Base-by-base conservation (phyloP, 1,140 invertebrate genomes). In the Pogonognathellus flavescens region DNA sequence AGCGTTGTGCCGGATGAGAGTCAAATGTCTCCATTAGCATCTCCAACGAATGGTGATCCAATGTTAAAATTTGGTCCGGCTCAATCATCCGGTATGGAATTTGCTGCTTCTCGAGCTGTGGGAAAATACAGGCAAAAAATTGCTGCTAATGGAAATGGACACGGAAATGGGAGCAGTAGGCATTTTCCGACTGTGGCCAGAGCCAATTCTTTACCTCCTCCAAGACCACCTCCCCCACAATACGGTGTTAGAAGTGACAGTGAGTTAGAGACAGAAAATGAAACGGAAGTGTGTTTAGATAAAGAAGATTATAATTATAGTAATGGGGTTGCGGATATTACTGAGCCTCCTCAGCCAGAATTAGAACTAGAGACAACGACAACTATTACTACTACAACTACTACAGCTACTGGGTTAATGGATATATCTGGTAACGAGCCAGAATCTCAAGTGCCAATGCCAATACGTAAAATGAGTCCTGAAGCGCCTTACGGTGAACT, bases 71-170 rank as follows among this genome's bases (percentile, higher is more conserved):
- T 62, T 22, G 16, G 90, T 90, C 86, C 89, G 89, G 66, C 89
- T 93, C 92, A 25, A 2, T 0, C 62, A 92, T 4, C 91, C 92
- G 10, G 93, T 20, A 91, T 93, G 83, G 93, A 96, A 90, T 96
- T 96, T 90, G 95, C 95, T 0, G 95, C 96, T 5, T 96, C 95
- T 0, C 91, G 95, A 89, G 95, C 95, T 1, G 90, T 96, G 55
- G 95, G 95, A 31, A 95, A 95, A 91, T 96, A 96, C 90, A 91
- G 95, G 80, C 93, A 95, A 89, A 92, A 94, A 87, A 95, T 95
- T 89, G 94, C 94, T 66, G 94, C 93, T 93, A 89, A 90, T 91
- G 49, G 88, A 89, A 49, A 91, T 91, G 53, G 92, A 92, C 83
- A 92, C 1, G 89, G 90, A 20, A 90, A 90, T 53, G 55, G 52